Base-by-base conservation (phyloP, 1,140 invertebrate genomes). In the Ylistrum balloti region DNA sequence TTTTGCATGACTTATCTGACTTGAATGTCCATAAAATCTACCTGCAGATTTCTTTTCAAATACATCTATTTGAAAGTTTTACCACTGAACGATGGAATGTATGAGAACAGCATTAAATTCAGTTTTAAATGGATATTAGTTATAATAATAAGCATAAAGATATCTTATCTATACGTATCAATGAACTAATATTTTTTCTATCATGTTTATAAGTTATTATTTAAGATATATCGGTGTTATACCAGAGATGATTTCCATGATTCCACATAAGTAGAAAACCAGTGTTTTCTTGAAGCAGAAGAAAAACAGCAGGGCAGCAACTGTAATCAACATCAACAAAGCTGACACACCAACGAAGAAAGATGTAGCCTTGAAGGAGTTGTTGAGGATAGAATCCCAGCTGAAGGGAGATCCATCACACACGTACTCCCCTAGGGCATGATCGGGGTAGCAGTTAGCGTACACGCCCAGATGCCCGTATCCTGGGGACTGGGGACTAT, bases 281-380 rank as follows among this genome's bases (percentile, higher is more conserved):
- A 98, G 98, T 0, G 98, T 98, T 95, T 98, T 98, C 96, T 98
- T 98, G 96, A 99, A 99, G 96, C 99, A 98, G 97, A 99, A 99
- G 92, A 99, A 97, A 17, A 99, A 97, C 97, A 99, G 98, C 48
- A 98, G 97, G 95, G 97, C 98, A 22, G 94, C 95, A 89, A 99
- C 98, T 33, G 98, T 98, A 90, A 99, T 96, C 86, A 99, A 96
- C 89, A 98, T 98, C 87, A 99, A 97, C 15, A 98, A 97, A 20
- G 99, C 98, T 22, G 98, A 98, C 33, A 98, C 97, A n/a, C 98
- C 98, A 87, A 99, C 98, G 94, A 99, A 97, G 92, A 99, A 97
- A 22, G 99, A 99, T 33, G 98, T 95, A 22, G 94, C 93, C 91
- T 91, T 92, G 90, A 93, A 94, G 38, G 92, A 88, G 48, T 93